phyloP scores from a whole-genome alignment of 2,888 invertebrate species.

The Tethea ocularis region DNA sequence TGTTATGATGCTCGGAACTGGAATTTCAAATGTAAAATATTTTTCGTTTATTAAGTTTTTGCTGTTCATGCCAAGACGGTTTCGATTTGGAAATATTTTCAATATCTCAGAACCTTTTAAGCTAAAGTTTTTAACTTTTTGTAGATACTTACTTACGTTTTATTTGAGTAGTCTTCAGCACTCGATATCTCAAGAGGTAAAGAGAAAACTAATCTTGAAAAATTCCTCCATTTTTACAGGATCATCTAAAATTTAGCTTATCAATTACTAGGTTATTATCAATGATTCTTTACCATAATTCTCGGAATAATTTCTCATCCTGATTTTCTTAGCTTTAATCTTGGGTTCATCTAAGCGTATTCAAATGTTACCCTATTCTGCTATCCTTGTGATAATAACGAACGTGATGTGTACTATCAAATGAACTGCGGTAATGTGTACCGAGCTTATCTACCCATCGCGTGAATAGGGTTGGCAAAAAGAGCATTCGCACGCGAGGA shows the following conservation, averaged over 20 bases:
- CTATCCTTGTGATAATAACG: neutral
- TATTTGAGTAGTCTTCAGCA: no score
- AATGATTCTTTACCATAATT: no score
- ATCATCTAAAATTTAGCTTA: no score
- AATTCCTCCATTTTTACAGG: no score
- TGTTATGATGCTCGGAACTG: neutral
- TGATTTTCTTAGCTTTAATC: no score
- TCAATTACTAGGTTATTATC: no score
- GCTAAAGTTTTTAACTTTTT: no score
- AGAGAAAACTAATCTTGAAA: no score
- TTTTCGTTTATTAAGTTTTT: neutral
- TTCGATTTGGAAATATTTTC: neutral
- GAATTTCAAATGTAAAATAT: neutral
- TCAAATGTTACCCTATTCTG: neutral
- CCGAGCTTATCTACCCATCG: constrained; percentile 50
- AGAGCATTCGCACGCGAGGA: constrained; percentile 49
- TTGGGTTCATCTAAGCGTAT: neutral
- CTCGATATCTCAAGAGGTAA: no score
- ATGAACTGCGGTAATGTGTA: constrained; percentile 23
- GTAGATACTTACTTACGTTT: no score
- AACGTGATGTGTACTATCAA: neutral
- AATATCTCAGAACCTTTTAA: neutral
- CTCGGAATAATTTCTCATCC: no score
- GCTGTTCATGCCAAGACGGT: neutral
- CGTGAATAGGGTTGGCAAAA: constrained; percentile 48